A percentile compares a stretch with the other conserved stretches of the same genome.
Conservation (phyloP, 2,113 vertebrate species). For the Helogale parvula region DNA sequence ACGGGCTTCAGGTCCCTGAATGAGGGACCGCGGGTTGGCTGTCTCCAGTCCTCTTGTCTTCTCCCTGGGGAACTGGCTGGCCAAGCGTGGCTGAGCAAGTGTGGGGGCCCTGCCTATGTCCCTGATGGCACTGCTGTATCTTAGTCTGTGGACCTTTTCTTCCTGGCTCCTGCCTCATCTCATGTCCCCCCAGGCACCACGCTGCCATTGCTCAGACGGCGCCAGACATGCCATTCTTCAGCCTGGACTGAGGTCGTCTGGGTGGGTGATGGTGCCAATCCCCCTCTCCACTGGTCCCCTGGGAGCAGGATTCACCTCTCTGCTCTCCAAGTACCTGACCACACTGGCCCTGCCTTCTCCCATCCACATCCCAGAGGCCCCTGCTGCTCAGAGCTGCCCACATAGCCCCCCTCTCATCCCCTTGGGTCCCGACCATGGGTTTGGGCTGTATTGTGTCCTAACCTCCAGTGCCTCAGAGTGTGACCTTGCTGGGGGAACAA, state of each 20-base stretch:
- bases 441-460: neutral
- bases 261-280: neutral
- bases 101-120: neutral
- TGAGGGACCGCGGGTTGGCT: neutral
- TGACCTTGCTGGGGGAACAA: neutral
- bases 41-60: neutral
- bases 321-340: neutral
- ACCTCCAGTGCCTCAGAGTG: neutral
- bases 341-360: neutral
- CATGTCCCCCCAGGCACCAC: accelerated
- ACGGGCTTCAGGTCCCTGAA: neutral
- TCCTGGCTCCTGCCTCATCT: too few relatives aligned
- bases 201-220: neutral
- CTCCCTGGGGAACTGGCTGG: neutral
- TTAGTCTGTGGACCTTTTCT: neutral
- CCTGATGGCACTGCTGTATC: accelerated
- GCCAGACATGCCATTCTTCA: too few relatives aligned
- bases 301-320: too few relatives aligned
- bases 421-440: neutral
- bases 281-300: accelerated
- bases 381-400: neutral
- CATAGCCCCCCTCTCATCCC: accelerated
- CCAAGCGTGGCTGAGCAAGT: accelerated
- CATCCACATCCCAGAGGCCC: neutral
- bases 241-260: too few relatives aligned